A percentile compares a stretch with the other conserved stretches of the same genome.
phyloP scores from a whole-genome alignment of 1,140 invertebrate species.

The Archivesica marissinica region DNA sequence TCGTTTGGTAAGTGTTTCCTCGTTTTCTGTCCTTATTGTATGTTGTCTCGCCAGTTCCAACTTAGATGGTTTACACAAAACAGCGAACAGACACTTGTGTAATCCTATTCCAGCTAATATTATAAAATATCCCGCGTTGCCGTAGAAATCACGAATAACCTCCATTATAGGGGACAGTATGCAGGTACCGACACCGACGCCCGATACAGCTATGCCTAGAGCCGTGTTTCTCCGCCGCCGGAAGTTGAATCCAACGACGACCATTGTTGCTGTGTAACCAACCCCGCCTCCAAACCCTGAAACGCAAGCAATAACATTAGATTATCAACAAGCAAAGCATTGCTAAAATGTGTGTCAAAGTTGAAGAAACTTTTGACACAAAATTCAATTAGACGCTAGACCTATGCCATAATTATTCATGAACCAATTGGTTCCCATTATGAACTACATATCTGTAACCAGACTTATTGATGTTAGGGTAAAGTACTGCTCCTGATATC shows the following conservation, averaged over 20 bases:
- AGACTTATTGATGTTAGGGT: too few relatives aligned
- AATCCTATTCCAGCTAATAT: slow-evolving; percentile 57
- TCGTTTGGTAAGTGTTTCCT: slow-evolving; percentile 30
- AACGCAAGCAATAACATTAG: neutral
- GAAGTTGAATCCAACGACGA: slow-evolving; percentile 64
- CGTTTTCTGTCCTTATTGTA: slow-evolving; percentile 28
- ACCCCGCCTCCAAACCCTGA: slow-evolving; percentile 58
- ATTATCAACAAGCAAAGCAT: too few relatives aligned
- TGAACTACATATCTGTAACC: too few relatives aligned
- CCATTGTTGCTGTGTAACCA: slow-evolving; percentile 60
- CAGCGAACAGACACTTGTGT: slow-evolving; percentile 58
- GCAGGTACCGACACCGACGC: slow-evolving; percentile 52
- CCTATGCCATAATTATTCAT: too few relatives aligned
- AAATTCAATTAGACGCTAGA: too few relatives aligned
- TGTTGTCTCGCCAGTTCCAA: slow-evolving; percentile 53
- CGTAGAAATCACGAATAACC: slow-evolving; percentile 57
- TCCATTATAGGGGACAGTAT: slow-evolving; percentile 47
- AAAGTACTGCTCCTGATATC: too few relatives aligned
- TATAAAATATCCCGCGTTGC: slow-evolving; percentile 52
- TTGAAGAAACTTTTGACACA: too few relatives aligned
- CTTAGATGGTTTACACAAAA: slow-evolving; percentile 55
- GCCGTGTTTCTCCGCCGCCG: slow-evolving; percentile 46
- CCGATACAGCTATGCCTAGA: slow-evolving; percentile 51
- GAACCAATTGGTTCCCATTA: too few relatives aligned
- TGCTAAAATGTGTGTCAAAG: too few relatives aligned